Percentiles rank a stretch among this genome's conserved stretches.
These are phyloP conservation scores for Eupsilia transversa DNA, from an alignment of 2,888 invertebrate genomes.

Conservation along the genomic window DNA sequence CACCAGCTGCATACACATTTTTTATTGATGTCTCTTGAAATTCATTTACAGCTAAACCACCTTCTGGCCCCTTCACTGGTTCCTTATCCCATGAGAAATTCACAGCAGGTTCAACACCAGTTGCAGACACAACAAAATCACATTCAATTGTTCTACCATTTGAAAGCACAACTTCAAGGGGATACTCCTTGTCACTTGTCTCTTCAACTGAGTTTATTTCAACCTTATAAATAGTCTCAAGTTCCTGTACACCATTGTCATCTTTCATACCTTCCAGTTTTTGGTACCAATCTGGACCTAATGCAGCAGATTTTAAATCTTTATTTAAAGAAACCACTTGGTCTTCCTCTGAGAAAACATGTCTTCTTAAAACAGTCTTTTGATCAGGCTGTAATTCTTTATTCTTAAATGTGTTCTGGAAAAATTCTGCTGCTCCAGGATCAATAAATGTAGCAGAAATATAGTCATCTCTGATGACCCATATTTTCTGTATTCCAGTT, in stretches of 20 bases:
- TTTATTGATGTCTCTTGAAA: slow-evolving; percentile 94
- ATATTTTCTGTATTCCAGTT: slow-evolving; percentile 95
- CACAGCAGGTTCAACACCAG: slow-evolving; percentile 95
- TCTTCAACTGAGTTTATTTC: slow-evolving; percentile 88
- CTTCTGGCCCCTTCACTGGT: slow-evolving; percentile 92
- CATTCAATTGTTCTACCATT: slow-evolving; percentile 94
- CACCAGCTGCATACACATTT: slow-evolving; percentile 98
- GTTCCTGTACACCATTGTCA: slow-evolving; percentile 87
- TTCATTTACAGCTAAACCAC: slow-evolving; percentile 96
- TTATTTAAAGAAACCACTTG: slow-evolving; percentile 80
- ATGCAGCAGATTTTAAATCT: slow-evolving; percentile 94
- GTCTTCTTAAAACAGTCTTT: slow-evolving; percentile 89
- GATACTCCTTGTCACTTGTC: slow-evolving; percentile 88
- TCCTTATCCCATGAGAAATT: slow-evolving; percentile 89
- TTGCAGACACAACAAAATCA: slow-evolving; percentile 98
- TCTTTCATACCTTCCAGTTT: slow-evolving; percentile 90
- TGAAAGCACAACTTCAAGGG: slow-evolving; percentile 93
- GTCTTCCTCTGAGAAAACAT: slow-evolving; percentile 92
- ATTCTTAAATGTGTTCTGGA: slow-evolving; percentile 90
- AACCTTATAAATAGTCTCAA: slow-evolving; percentile 91
- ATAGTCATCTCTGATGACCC: slow-evolving; percentile 98
- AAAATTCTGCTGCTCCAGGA: slow-evolving; percentile 98
- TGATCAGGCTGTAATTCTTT: slow-evolving; percentile 69
- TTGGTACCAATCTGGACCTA: slow-evolving; percentile 99
- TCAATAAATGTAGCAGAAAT: slow-evolving; percentile 98